phyloP scores from a whole-genome alignment of 2,797 vertebrate species.

The Rhinogobio ventralis region DNA sequence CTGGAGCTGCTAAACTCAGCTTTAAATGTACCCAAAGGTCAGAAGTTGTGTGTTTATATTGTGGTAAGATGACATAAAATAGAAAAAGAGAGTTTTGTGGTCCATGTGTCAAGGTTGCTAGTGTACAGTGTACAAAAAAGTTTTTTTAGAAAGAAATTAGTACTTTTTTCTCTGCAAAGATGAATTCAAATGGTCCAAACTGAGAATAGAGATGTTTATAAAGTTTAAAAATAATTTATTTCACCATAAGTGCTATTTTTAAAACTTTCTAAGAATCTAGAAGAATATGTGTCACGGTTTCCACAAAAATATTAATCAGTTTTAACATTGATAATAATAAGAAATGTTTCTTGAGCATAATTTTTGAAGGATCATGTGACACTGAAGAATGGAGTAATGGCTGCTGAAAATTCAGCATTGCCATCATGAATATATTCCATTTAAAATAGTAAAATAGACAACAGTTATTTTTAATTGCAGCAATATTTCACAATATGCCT shows the following conservation, averaged over 20 bases:
- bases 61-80: not conserved
- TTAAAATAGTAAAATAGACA: not conserved
- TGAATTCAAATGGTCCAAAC: no score
- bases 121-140: not conserved
- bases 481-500: not conserved
- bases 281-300: not conserved
- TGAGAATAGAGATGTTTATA: not conserved
- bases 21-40: conserved; percentile 6
- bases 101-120: not conserved
- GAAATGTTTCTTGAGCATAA: not conserved
- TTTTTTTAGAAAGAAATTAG: no score
- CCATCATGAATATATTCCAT: not conserved
- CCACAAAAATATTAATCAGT: not conserved
- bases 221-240: not conserved
- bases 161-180: no score
- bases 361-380: not conserved
- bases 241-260: not conserved
- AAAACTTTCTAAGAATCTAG: not conserved
- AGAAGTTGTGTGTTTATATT: not conserved
- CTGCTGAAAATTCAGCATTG: not conserved
- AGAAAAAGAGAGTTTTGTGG: not conserved
- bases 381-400: not conserved
- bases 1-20: not conserved
- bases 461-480: not conserved
- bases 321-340: not conserved